phyloP scores from a whole-genome alignment of 1,140 invertebrate species.

The Drosophila ficusphila region DNA sequence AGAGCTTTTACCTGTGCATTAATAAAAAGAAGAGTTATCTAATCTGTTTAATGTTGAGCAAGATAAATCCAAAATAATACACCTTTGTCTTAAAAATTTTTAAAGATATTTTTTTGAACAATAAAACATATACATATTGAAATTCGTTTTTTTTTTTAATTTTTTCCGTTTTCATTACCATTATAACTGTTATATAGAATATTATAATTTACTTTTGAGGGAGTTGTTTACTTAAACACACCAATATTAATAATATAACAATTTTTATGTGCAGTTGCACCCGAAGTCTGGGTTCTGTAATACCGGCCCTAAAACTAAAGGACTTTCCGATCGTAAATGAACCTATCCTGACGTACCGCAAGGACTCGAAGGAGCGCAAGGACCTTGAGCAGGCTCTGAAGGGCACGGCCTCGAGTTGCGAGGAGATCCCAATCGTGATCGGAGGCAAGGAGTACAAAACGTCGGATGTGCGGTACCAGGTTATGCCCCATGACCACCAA shows the following conservation, averaged over 20 bases:
- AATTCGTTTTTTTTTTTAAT: no score
- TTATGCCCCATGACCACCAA: slow-evolving; percentile 94
- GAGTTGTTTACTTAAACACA: no score
- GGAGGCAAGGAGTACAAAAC: slow-evolving; percentile 94
- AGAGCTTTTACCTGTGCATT: no score
- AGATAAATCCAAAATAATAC: no score
- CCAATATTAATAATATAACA: not conserved
- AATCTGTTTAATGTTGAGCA: not conserved
- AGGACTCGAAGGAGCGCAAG: slow-evolving; percentile 92
- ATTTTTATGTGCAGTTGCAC: slow-evolving; percentile 15
- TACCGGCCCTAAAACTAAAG: slow-evolving; percentile 87
- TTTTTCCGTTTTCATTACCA: no score
- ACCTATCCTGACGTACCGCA: slow-evolving; percentile 91
- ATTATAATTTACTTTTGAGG: no score
- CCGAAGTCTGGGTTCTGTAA: slow-evolving; percentile 86
- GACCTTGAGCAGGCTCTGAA: slow-evolving; percentile 91
- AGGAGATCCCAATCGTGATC: slow-evolving; percentile 97
- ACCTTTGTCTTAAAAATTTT: no score
- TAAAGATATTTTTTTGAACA: no score
- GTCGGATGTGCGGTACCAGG: slow-evolving; percentile 89
- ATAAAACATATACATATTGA: no score
- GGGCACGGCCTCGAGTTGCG: slow-evolving; percentile 87
- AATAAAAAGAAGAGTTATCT: no score
- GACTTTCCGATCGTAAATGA: slow-evolving; percentile 92
- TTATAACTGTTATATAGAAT: no score